Conservation (phyloP, 2,113 vertebrate genomes). For the Hippocampus mohnikei region DNA sequence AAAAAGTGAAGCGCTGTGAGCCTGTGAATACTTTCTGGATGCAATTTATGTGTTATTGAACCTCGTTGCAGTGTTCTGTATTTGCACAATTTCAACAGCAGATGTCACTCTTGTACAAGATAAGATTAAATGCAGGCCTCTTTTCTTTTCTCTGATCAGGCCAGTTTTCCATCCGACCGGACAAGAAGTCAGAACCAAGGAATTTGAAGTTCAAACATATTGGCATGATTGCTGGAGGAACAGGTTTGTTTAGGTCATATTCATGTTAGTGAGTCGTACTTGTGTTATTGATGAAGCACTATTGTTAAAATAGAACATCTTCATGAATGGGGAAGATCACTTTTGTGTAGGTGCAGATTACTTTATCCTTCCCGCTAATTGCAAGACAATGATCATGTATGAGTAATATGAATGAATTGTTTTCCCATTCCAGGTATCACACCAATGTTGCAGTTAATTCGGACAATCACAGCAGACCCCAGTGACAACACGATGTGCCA, state of each 20-base stretch:
- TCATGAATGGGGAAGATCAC: neutral
- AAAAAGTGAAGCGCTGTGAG: too few species aligned
- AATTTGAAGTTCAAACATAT: slow-evolving; percentile 71
- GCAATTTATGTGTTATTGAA: too few species aligned
- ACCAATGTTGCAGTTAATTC: slow-evolving; percentile 89
- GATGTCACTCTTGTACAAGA: slow-evolving; percentile 22
- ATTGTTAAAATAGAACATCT: neutral
- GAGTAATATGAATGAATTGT: neutral
- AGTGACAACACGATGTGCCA: slow-evolving; percentile 80
- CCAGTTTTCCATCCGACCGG: slow-evolving; percentile 77
- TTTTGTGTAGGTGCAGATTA: neutral
- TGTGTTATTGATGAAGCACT: neutral
- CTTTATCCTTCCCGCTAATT: neutral
- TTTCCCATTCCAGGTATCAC: slow-evolving; percentile 78
- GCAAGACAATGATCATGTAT: neutral
- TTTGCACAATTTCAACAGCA: slow-evolving; percentile 26
- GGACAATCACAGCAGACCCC: slow-evolving; percentile 76
- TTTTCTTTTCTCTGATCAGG: slow-evolving; percentile 64
- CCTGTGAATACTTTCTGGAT: too few species aligned
- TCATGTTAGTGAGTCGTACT: neutral
- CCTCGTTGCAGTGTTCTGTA: neutral
- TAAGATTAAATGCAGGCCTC: neutral
- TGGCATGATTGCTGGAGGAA: slow-evolving; percentile 95
- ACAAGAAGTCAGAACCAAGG: slow-evolving; percentile 80
- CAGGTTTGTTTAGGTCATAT: slow-evolving; percentile 65